phyloP scores from a whole-genome alignment of 1,140 invertebrate genomes.

The Brachionus rotundiformis region DNA sequence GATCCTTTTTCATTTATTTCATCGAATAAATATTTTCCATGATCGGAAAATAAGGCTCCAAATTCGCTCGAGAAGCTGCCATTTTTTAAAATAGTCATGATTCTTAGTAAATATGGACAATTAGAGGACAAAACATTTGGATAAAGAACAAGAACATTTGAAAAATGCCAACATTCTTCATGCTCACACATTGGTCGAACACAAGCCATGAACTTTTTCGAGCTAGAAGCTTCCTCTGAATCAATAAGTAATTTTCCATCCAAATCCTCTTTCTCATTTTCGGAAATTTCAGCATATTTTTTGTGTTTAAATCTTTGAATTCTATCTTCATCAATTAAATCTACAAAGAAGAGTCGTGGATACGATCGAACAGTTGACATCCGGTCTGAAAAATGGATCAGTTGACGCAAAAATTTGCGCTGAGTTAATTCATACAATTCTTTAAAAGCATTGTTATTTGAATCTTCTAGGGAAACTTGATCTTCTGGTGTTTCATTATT shows the following conservation, averaged over 20 bases:
- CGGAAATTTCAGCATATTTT: not conserved
- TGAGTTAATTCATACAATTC: constrained; percentile 61
- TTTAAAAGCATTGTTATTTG: constrained; percentile 53
- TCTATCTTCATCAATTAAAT: not conserved
- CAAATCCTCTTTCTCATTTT: not conserved
- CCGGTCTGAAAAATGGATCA: constrained; percentile 55
- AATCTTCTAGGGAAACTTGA: not conserved
- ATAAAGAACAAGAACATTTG: not conserved
- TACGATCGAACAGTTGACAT: constrained; percentile 52
- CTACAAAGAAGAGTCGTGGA: constrained; percentile 34
- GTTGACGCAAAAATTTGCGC: constrained; percentile 59
- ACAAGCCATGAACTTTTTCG: constrained; percentile 41
- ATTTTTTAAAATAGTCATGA: constrained; percentile 38
- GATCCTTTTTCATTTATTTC: constrained; percentile 28
- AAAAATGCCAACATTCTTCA: constrained; percentile 55
- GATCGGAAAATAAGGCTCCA: not conserved
- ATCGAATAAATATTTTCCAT: not conserved
- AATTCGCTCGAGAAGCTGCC: constrained; percentile 1
- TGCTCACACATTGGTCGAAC: constrained; percentile 58
- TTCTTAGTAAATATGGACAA: constrained; percentile 13
- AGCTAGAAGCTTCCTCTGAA: not conserved
- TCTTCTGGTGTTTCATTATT: not conserved
- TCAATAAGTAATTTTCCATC: not conserved
- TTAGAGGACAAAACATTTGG: not conserved
- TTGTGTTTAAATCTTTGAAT: not conserved